Evolutionary conservation across 2,113 vertebrate genomes (phyloP).

Genomic region (Calidris pugnax): DNA sequence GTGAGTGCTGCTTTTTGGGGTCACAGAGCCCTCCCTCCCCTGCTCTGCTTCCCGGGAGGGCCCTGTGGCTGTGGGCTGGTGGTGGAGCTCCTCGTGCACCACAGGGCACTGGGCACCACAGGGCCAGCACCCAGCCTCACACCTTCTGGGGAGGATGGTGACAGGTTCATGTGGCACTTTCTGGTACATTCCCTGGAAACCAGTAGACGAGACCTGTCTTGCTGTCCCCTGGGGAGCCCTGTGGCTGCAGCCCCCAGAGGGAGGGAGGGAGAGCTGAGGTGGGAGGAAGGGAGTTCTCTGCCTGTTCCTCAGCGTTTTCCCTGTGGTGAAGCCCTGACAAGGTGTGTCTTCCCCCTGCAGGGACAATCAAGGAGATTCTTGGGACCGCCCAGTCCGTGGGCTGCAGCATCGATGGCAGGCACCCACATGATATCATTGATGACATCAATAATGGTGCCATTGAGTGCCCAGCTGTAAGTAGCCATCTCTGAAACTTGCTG

Average conservation of each 20-base stretch:
- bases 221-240: neutral
- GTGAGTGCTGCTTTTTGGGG: constrained; percentile 53
- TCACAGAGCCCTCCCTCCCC: rapidly evolving
- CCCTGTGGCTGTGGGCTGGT: rapidly evolving
- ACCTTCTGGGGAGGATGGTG: neutral
- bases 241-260: neutral
- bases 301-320: rapidly evolving
- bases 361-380: constrained; percentile 97
- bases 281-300: rapidly evolving
- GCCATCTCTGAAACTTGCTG: neutral
- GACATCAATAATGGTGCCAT: constrained; percentile 92
- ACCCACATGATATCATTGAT: constrained; percentile 95
- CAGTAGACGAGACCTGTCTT: rapidly evolving
- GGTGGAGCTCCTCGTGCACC: neutral
- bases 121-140: neutral
- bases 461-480: constrained; percentile 89
- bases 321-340: neutral
- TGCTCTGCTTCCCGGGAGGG: rapidly evolving
- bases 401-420: constrained; percentile 92
- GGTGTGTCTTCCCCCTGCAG: constrained; percentile 56
- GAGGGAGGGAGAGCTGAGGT: too few relatives aligned
- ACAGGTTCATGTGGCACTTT: rapidly evolving
- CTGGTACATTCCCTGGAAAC: rapidly evolving
- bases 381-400: constrained; percentile 97
- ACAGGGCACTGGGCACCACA: too few relatives aligned